Conservation (phyloP, 2,888 invertebrate genomes). For the Macrophya alboannulata region DNA sequence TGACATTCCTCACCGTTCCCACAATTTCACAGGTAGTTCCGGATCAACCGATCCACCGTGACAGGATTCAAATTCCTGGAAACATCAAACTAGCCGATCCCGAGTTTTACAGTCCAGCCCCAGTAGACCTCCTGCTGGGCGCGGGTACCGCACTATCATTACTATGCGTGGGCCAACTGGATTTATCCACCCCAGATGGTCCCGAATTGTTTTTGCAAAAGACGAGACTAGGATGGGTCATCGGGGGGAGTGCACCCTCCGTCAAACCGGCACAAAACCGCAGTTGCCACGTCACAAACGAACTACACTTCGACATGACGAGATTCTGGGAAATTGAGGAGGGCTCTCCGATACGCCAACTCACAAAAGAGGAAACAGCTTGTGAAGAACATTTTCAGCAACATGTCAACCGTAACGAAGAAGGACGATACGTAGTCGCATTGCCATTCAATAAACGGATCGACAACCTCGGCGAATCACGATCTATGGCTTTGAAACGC, state of each 20-base stretch:
- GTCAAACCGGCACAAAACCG: not conserved
- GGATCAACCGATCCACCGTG: conserved; percentile 38
- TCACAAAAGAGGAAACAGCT: conserved; percentile 53
- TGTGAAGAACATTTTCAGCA: conserved; percentile 57
- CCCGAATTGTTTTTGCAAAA: conserved; percentile 49
- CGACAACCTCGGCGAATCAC: conserved; percentile 56
- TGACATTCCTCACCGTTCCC: conserved; percentile 3
- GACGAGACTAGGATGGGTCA: conserved; percentile 61
- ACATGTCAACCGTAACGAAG: conserved; percentile 47
- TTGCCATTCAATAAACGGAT: conserved; percentile 55
- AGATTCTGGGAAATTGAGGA: conserved; percentile 59
- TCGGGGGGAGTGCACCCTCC: conserved; percentile 55
- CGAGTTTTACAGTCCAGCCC: conserved; percentile 17
- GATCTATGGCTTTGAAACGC: conserved; percentile 49
- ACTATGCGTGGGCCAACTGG: conserved; percentile 55
- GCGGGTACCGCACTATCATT: conserved; percentile 51
- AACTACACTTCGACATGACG: not conserved
- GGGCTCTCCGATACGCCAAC: not conserved
- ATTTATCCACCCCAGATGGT: conserved; percentile 26
- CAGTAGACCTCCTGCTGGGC: conserved; percentile 21
- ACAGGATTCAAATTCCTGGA: conserved; percentile 55
- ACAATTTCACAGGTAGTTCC: not conserved
- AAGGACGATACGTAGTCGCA: conserved; percentile 57
- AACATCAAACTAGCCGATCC: conserved; percentile 50
- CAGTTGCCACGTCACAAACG: not conserved